Evolutionary conservation across 2,888 invertebrate genomes (phyloP).

Genomic region (Myopa testacea): DNA sequence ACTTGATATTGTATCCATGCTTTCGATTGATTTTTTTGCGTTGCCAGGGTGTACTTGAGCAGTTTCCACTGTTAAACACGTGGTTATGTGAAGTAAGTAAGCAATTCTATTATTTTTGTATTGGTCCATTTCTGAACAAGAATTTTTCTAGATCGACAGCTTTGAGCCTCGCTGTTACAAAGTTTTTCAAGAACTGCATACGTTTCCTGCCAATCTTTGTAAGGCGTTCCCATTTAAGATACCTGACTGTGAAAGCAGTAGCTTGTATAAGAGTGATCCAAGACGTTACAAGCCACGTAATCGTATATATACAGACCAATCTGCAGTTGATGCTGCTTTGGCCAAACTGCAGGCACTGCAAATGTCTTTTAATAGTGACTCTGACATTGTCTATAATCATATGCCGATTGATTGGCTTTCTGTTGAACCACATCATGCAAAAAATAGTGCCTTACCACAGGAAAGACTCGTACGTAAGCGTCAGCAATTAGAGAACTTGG

Average conservation of each 20-base stretch:
- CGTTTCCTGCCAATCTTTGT: conserved; percentile 34
- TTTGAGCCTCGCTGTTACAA: conserved; percentile 56
- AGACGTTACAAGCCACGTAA: conserved; percentile 80
- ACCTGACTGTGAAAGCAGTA: conserved; percentile 59
- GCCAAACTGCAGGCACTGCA: conserved; percentile 59
- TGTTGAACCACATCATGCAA: conserved; percentile 79
- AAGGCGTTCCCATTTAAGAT: conserved; percentile 50
- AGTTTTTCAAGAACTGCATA: conserved; percentile 56
- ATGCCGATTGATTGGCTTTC: conserved; percentile 74
- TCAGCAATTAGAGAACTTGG: conserved; percentile 88
- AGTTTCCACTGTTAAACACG: conserved; percentile 73
- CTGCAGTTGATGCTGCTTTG: conserved; percentile 75
- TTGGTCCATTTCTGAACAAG: not conserved
- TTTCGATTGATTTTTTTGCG: conserved; percentile 73
- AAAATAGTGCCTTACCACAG: conserved; percentile 82
- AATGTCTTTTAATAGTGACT: conserved; percentile 57
- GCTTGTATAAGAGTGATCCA: conserved; percentile 76
- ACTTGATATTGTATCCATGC: conserved; percentile 82
- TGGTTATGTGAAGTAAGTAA: conserved; percentile 72
- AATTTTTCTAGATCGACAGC: conserved; percentile 57
- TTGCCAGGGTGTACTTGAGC: conserved; percentile 56
- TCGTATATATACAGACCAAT: conserved; percentile 80
- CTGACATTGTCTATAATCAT: conserved; percentile 52
- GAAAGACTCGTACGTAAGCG: conserved; percentile 81
- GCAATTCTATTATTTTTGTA: not conserved